A percentile compares a stretch with the other conserved stretches of the same genome.
Evolutionary conservation across 1,140 invertebrate genomes (phyloP).

Genomic region (Aleiodes sp.): DNA sequence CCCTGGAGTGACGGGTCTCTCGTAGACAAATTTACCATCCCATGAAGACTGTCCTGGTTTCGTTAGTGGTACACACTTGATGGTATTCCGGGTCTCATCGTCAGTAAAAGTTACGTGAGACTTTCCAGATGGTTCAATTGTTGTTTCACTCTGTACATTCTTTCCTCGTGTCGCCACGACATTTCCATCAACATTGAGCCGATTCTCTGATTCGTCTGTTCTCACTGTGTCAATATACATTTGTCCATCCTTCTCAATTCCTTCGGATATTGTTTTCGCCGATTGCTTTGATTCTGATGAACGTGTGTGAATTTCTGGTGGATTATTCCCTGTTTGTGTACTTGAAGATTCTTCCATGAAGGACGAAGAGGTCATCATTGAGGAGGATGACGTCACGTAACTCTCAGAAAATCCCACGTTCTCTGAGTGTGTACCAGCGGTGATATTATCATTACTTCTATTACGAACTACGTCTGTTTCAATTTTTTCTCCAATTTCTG

Average conservation of each 20-base stretch:
- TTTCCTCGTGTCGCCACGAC: slow-evolving; percentile 42
- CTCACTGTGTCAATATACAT: slow-evolving; percentile 43
- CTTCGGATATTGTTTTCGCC: slow-evolving; percentile 42
- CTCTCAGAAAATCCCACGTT: not conserved
- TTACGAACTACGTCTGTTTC: not conserved
- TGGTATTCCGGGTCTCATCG: not conserved
- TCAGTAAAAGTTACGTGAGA: slow-evolving; percentile 30
- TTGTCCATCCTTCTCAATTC: slow-evolving; percentile 45
- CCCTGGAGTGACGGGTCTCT: slow-evolving; percentile 17
- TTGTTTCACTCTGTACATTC: slow-evolving; percentile 47
- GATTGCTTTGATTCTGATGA: slow-evolving; percentile 43
- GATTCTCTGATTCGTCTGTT: slow-evolving; percentile 39
- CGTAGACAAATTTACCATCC: slow-evolving; percentile 33
- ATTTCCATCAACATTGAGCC: slow-evolving; percentile 49
- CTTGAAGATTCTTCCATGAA: not conserved
- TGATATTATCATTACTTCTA: too few relatives aligned
- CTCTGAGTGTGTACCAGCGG: too few relatives aligned
- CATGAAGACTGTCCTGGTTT: slow-evolving; percentile 35
- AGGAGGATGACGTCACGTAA: slow-evolving; percentile 1
- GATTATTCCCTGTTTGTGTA: not conserved
- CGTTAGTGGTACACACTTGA: not conserved
- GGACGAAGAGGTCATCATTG: slow-evolving; percentile 3
- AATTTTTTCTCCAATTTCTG: not conserved
- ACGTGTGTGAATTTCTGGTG: slow-evolving; percentile 15
- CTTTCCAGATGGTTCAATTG: slow-evolving; percentile 25